Percentiles rank a stretch among this genome's conserved stretches.
Evolutionary conservation across 2,797 vertebrate genomes (phyloP).

Genomic region (Acanthopagrus latus): DNA sequence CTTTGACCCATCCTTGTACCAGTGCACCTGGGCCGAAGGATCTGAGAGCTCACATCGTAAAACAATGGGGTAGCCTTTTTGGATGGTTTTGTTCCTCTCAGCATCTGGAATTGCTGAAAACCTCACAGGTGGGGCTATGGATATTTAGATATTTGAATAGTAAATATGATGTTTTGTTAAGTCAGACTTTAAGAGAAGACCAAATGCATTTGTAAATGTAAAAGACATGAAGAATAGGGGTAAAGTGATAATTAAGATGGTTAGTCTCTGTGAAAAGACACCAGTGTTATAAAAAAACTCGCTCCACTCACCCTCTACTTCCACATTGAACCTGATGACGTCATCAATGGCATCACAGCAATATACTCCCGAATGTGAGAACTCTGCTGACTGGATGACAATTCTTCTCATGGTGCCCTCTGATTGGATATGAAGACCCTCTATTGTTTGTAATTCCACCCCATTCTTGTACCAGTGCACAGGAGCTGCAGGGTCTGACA

Average conservation of each 20-base stretch:
- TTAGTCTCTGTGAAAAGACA: slow-evolving; percentile 51
- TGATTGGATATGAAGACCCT: slow-evolving; percentile 88
- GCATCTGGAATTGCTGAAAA: slow-evolving; percentile 84
- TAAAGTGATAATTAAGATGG: slow-evolving; percentile 39
- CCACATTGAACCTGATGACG: slow-evolving; percentile 89
- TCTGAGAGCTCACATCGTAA: slow-evolving; percentile 92
- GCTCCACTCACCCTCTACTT: slow-evolving; percentile 86
- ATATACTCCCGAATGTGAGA: slow-evolving; percentile 88
- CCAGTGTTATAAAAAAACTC: slow-evolving; percentile 28
- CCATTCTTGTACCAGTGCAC: slow-evolving; percentile 91
- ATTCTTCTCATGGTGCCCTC: slow-evolving; percentile 89
- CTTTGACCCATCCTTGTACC: slow-evolving; percentile 94
- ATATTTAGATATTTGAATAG: slow-evolving; percentile 72
- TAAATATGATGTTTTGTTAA: slow-evolving; percentile 21
- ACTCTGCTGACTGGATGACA: slow-evolving; percentile 88
- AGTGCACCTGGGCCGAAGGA: slow-evolving; percentile 83
- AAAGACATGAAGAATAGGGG: slow-evolving; percentile 10
- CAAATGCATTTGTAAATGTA: slow-evolving; percentile 6
- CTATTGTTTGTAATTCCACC: slow-evolving; percentile 80
- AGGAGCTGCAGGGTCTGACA: slow-evolving; percentile 84
- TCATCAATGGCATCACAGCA: slow-evolving; percentile 89
- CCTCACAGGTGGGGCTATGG: slow-evolving; percentile 86
- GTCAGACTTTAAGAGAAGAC: slow-evolving; percentile 24
- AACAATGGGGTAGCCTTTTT: slow-evolving; percentile 81
- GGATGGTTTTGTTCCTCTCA: slow-evolving; percentile 82